These are phyloP conservation scores for Adrianichthys oophorus DNA, from an alignment of 2,797 vertebrate genomes.

Conservation along the genomic window DNA sequence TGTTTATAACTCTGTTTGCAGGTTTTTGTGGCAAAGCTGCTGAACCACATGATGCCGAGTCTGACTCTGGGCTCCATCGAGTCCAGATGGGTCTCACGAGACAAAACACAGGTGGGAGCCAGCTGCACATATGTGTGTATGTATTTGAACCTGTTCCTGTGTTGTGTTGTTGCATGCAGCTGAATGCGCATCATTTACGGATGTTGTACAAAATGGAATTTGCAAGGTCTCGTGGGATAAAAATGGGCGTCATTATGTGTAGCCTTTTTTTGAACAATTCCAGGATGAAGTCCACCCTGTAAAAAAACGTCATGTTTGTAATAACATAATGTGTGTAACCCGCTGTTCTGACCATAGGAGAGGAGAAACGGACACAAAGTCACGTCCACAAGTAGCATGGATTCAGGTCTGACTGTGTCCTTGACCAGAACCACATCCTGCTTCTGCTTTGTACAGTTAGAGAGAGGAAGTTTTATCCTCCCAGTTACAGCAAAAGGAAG, in stretches of 20 bases:
- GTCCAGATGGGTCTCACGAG: slow-evolving; percentile 86
- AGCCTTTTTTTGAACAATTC: slow-evolving; percentile 5
- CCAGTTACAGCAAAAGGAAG: neutral
- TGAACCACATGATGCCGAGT: slow-evolving; percentile 89
- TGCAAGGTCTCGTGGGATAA: slow-evolving; percentile 7
- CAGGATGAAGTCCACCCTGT: slow-evolving; percentile 12
- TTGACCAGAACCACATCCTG: slow-evolving; percentile 12
- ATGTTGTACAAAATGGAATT: slow-evolving; percentile 5
- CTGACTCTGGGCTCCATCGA: slow-evolving; percentile 87
- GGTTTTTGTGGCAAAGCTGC: slow-evolving; percentile 90
- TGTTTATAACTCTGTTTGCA: slow-evolving; percentile 51
- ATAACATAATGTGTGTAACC: neutral
- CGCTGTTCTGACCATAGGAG: neutral
- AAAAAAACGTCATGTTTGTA: neutral
- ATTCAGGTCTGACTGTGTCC: neutral
- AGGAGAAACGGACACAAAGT: slow-evolving; percentile 1
- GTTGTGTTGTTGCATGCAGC: slow-evolving; percentile 17
- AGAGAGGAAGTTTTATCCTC: slow-evolving; percentile 9
- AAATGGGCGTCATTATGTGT: neutral
- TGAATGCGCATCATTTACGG: slow-evolving; percentile 5
- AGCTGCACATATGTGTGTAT: slow-evolving; percentile 3
- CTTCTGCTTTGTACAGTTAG: slow-evolving; percentile 9
- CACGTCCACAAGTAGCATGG: neutral
- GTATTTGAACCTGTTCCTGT: slow-evolving; percentile 6
- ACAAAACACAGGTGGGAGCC: slow-evolving; percentile 84